phyloP scores from a whole-genome alignment of 2,888 invertebrate species.

The Drosophila monieri region DNA sequence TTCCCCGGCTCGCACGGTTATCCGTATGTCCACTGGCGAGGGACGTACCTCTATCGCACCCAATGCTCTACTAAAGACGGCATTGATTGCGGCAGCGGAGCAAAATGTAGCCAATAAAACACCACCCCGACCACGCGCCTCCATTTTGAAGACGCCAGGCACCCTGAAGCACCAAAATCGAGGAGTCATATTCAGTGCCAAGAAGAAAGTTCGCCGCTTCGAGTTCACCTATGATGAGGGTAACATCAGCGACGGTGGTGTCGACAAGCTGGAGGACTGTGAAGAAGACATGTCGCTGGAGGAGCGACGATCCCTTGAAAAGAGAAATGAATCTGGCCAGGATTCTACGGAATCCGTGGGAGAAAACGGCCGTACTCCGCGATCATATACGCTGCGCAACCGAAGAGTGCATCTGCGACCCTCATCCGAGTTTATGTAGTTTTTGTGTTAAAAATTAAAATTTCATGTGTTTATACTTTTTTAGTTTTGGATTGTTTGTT shows the following conservation, averaged over 20 bases:
- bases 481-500: slow-evolving; percentile 2
- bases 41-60: slow-evolving; percentile 22
- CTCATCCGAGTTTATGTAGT: slow-evolving; percentile 43
- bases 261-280: slow-evolving; percentile 54
- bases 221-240: slow-evolving; percentile 74
- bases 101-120: slow-evolving; percentile 25
- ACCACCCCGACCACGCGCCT: slow-evolving; percentile 53
- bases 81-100: slow-evolving; percentile 52
- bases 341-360: not conserved
- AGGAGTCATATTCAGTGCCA: slow-evolving; percentile 78
- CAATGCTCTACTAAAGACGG: slow-evolving; percentile 51
- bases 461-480: slow-evolving; percentile 10
- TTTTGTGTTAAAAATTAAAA: slow-evolving; percentile 14
- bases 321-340: not conserved
- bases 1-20: slow-evolving; percentile 59
- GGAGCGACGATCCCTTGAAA: slow-evolving; percentile 12
- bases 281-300: slow-evolving; percentile 62
- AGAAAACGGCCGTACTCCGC: slow-evolving; percentile 4
- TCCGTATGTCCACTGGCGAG: slow-evolving; percentile 48
- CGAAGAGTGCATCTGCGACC: slow-evolving; percentile 50
- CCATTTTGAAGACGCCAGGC: slow-evolving; percentile 82
- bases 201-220: slow-evolving; percentile 73
- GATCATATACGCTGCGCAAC: slow-evolving; percentile 53
- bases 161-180: slow-evolving; percentile 61
- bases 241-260: slow-evolving; percentile 22